These are phyloP conservation scores for Chamaea fasciata DNA, from an alignment of 2,113 vertebrate genomes.

Conservation along the genomic window DNA sequence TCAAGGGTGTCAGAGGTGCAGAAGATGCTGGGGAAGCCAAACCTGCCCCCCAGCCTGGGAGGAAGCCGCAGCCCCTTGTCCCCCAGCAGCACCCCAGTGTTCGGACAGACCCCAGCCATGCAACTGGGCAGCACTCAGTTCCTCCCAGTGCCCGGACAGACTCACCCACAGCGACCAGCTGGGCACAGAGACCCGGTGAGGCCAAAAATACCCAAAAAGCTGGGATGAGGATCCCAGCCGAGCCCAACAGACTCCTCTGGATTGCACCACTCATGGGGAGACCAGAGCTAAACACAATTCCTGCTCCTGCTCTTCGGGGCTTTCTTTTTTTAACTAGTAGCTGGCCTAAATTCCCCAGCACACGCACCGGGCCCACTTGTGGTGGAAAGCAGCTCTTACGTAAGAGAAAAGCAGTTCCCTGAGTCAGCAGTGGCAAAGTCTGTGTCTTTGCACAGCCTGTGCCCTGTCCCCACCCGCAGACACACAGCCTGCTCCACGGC, in stretches of 20 bases:
- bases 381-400: neutral
- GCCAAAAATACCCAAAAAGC: fast-evolving
- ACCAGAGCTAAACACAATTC: neutral
- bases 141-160: neutral
- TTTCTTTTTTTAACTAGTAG: neutral
- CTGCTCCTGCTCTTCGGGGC: neutral
- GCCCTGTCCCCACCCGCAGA: neutral
- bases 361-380: neutral
- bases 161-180: fast-evolving
- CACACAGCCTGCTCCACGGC: neutral
- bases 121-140: neutral
- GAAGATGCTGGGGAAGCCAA: neutral
- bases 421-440: constrained; percentile 4
- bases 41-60: fast-evolving
- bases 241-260: neutral
- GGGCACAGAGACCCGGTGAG: neutral
- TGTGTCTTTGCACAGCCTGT: neutral
- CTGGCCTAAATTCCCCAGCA: constrained; percentile 32
- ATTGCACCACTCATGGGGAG: neutral
- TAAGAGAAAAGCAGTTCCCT: neutral
- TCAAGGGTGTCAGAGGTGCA: neutral
- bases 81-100: neutral
- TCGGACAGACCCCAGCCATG: neutral
- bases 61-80: neutral
- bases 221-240: neutral